Base-by-base conservation (phyloP, 92 coral and sea anemone species). In the Zoanthus solanderi region DNA sequence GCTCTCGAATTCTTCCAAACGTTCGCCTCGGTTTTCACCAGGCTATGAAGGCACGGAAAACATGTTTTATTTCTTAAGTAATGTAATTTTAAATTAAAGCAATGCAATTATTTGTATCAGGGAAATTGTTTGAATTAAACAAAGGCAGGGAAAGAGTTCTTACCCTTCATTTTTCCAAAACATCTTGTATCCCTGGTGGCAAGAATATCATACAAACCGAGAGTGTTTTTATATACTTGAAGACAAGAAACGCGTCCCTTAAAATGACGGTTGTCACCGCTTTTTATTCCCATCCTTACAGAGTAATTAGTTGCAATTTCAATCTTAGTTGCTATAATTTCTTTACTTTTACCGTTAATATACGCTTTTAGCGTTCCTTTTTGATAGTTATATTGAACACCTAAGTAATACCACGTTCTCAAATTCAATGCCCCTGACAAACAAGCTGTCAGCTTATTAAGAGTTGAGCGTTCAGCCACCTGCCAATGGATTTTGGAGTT, bases 221-320 rank as follows among this genome's bases (percentile, higher is more conserved):
- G 58, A 15, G 91, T 68, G 18, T 56, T 71, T 78, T 72, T 56
- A 73, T 87, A 93, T 45, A 93, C 75, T 87, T 90, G 92, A 77
- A 93, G 50, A 71, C 95, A 93, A 18, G 92, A 88, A 46, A 93
- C 71, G 9, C 90, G 85, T 46, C 96, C 96, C 63, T 82, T 88
- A 16, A 88, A 76, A 29, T 14, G 15, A 17, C 91, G 66, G 2
- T 13, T 0, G 31, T 93, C 89, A 3, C 74, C 79, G 31, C 5
- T 30, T 23, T n/a, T 46, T 5, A 9, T 63, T 14, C 88, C 91
- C 67, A 75, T 84, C 75, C 90, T 91, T 4, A 81, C 89, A 48
- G 47, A 45, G 42, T 15, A 67, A 12, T 69, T 60, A 7, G 93
- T 90, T 3, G 79, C 79, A 10, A 93, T 50, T 30, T 93, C 90